These are phyloP conservation scores for Cheilosia scutellata DNA, from an alignment of 2,888 invertebrate species.

Conservation along the genomic window DNA sequence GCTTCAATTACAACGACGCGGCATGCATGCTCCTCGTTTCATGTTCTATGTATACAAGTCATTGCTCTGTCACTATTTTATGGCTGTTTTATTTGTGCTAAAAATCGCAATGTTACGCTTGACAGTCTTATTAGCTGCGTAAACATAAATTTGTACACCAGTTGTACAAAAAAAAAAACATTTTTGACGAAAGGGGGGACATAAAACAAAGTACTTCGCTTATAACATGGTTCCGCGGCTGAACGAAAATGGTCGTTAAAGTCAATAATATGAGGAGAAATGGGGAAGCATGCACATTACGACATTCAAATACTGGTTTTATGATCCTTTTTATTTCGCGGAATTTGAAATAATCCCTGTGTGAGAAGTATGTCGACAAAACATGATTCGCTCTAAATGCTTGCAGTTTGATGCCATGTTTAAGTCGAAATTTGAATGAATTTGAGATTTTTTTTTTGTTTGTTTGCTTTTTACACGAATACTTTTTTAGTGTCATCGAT, in stretches of 20 bases:
- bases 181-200: background rate
- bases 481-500: too few species aligned
- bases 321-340: too few species aligned
- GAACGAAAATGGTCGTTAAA: slow-evolving; percentile 20
- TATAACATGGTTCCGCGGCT: too few species aligned
- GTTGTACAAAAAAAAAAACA: background rate
- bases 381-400: too few species aligned
- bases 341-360: too few species aligned
- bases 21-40: background rate
- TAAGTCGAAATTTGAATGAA: too few species aligned
- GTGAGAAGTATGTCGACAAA: too few species aligned
- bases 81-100: slow-evolving; percentile 7
- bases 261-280: slow-evolving; percentile 16
- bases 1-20: background rate
- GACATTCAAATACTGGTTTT: too few species aligned
- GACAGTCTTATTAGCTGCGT: slow-evolving; percentile 16
- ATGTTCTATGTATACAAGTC: background rate
- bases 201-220: slow-evolving; percentile 1
- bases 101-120: slow-evolving; percentile 17
- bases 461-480: too few species aligned
- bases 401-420: too few species aligned
- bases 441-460: too few species aligned
- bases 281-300: too few species aligned
- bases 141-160: slow-evolving; percentile 12
- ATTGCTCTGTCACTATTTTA: background rate